phyloP scores from a whole-genome alignment of 2,113 vertebrate species.

The Buteo buteo region DNA sequence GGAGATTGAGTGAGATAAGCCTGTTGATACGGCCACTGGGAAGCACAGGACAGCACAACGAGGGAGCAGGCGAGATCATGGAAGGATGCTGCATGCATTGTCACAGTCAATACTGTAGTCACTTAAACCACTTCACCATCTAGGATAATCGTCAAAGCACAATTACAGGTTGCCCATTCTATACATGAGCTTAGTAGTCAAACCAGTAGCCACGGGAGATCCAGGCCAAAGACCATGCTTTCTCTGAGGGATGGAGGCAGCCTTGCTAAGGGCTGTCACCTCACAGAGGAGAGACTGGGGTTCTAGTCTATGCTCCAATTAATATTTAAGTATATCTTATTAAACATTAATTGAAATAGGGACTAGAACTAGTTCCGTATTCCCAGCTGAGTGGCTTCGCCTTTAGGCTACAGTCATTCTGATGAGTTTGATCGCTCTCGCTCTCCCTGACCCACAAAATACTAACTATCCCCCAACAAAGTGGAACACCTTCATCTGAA shows the following conservation, averaged over 20 bases:
- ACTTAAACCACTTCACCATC: background rate
- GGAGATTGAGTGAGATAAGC: background rate
- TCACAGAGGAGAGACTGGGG: background rate
- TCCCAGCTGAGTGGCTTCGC: background rate
- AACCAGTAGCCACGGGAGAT: background rate
- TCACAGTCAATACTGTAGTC: background rate
- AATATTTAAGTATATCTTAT: slow-evolving; percentile 17
- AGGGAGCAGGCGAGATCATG: background rate
- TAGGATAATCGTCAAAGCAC: background rate
- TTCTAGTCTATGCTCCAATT: background rate
- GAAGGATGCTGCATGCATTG: background rate
- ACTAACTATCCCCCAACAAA: background rate
- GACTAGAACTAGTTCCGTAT: background rate
- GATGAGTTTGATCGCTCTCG: background rate
- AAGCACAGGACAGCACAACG: background rate
- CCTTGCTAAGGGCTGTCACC: background rate
- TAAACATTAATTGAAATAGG: background rate
- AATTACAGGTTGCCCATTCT: background rate
- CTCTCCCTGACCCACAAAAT: background rate
- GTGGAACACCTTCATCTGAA: background rate
- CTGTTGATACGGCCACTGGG: background rate
- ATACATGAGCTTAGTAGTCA: background rate
- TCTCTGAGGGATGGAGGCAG: background rate
- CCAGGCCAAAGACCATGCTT: fast-evolving
- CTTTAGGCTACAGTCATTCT: background rate